Evolutionary conservation across 1,140 invertebrate species (phyloP).

Genomic region (Tribolium castaneum): DNA sequence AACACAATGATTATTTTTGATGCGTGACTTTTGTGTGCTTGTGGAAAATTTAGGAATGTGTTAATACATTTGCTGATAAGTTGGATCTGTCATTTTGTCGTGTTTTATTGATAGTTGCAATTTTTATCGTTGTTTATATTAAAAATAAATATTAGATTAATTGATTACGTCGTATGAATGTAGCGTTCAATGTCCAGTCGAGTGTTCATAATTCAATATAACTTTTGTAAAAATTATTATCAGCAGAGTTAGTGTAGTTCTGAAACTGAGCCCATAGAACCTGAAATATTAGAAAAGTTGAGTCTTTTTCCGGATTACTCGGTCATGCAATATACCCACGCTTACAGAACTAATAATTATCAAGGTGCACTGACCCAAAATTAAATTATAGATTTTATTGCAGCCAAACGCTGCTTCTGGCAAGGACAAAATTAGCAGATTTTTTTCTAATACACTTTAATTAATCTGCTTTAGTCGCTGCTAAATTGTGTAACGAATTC

Average conservation of each 20-base stretch:
- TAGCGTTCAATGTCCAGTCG: neutral
- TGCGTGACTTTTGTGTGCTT: neutral
- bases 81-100: no score
- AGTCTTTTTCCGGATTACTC: neutral
- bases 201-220: neutral
- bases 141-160: no score
- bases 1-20: neutral
- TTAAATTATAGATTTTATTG: neutral
- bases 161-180: no score
- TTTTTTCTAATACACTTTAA: neutral
- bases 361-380: neutral
- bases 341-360: neutral
- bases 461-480: neutral
- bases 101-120: no score
- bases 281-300: neutral
- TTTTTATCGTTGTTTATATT: no score
- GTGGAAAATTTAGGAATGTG: neutral
- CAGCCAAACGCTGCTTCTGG: neutral
- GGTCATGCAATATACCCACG: neutral
- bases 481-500: neutral
- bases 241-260: neutral
- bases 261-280: neutral
- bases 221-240: neutral
- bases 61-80: no score
- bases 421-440: neutral